phyloP scores from a whole-genome alignment of 2,113 vertebrate genomes.

The Propithecus coquereli region DNA sequence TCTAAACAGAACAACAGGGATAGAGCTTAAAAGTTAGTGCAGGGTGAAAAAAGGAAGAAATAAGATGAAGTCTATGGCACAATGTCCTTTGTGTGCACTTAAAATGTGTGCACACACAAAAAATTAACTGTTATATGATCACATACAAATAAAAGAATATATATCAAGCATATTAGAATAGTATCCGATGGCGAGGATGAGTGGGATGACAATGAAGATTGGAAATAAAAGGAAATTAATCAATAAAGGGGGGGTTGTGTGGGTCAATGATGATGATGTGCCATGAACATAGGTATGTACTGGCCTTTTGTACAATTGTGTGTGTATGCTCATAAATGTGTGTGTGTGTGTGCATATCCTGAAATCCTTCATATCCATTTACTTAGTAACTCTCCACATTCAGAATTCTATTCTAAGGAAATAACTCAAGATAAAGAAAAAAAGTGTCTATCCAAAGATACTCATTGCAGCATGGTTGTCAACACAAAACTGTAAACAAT shows the following conservation, averaged over 20 bases:
- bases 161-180: neutral
- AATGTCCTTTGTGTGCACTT: neutral
- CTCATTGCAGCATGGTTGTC: neutral
- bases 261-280: neutral
- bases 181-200: neutral
- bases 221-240: neutral
- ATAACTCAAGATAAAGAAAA: constrained; percentile 19
- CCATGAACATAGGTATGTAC: neutral
- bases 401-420: neutral
- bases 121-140: neutral
- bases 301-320: neutral
- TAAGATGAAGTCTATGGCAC: neutral
- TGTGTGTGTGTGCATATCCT: neutral
- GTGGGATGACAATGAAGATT: neutral
- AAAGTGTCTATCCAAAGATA: neutral
- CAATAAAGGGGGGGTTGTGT: neutral
- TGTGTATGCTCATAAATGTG: neutral
- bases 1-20: neutral
- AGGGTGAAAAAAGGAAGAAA: neutral
- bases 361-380: neutral
- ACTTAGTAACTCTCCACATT: neutral
- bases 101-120: neutral
- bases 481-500: neutral
- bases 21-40: neutral
- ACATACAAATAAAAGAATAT: neutral